Base-by-base conservation (phyloP, 1,140 invertebrate genomes). In the Ganaspis sp. region DNA sequence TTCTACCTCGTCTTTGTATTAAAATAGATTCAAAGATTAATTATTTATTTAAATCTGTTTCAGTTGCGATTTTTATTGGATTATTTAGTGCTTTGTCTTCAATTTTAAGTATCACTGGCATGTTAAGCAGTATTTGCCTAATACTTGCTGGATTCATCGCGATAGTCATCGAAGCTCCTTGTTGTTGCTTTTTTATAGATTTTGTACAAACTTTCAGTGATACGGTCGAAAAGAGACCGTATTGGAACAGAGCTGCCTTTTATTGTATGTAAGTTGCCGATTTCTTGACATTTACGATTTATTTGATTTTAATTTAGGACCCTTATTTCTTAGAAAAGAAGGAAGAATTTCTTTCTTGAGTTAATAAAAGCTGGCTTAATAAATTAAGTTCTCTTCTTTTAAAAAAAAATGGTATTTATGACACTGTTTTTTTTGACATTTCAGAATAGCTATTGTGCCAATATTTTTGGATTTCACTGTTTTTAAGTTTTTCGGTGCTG, bases 151-250 rank as follows among this genome's bases (percentile, higher is more conserved):
- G 97, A 54, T 97, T 98, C 91, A 84, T 96, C 73, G 94, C 97
- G 58, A 93, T 98, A 79, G 93, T 95, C 5, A 93, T 98, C 83
- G 98, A 99, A 91, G 97, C 97, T 11, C 98, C 98, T 0, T 98
- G 96, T 88, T 98, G 97, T 91, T 99, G 97, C 90, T 93, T 97
- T 88, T 99, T 98, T 91, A 94, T 99, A 79, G 97, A 98, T 87
- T 96, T 97, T 92, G 97, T 98, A 74, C 95, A 97, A 90, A 93
- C 93, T 73, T 91, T 98, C 26, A 95, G 96, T 64, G 94, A 95
- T 83, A 95, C 93, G 89, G 94, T 96, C 54, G 97, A 99, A 83
- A 92, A 93, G 54, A 93, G 96, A 82, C 96, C 97, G 1, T 94
- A 96, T 88, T 99, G 96, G 95, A 96, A 98, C 85, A 95, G 97